Base-by-base conservation (phyloP, 2,888 invertebrate genomes). In the Augiades crinisus region DNA sequence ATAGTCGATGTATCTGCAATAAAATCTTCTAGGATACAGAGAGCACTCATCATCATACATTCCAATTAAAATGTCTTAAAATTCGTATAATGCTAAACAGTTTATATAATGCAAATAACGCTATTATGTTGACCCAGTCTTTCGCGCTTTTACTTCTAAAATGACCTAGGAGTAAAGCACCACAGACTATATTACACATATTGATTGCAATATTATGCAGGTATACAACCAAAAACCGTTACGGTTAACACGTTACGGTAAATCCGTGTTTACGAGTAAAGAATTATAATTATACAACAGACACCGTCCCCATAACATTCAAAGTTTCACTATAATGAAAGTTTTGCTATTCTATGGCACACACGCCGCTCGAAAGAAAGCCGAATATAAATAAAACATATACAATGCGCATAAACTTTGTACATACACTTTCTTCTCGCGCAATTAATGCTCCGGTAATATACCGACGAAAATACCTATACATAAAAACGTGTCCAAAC, bases 381-480 rank as follows among this genome's bases (percentile, higher is more conserved):
- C 24, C 24, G n/a, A 40, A 40, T 13, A 14, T 40, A 14, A 24
- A 40, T 24, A n/a, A 22, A 21, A 40, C 40, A 40, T 24, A 24
- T 24, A 24, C 24, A n/a, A n/a, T 27, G 8, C 8, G 27, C 27
- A 27, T 27, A 27, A 2, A 27, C 4, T 27, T 27, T 27, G 0
- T 27, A 27, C 10, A 10, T 27, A 27, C n/a, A 10, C 7, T 27
- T 27, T 27, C 27, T 8, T 8, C 8, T 27, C 10, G 4, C 2
- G 27, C 10, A 27, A 27, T 27, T 27, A 2, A 24, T 24, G 8
- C n/a, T 10, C 27, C 4, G n/a, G 8, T 2, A 2, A 27, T 10
- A 10, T 8, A 2, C 0, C 3, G 3, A 10, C 27, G 8, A 4
- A 5, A 10, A 27, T 10, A 27, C n/a, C n/a, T n/a, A n/a, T n/a